Base-by-base conservation (phyloP, 2,113 vertebrate genomes). In the Arothron firmamentum region DNA sequence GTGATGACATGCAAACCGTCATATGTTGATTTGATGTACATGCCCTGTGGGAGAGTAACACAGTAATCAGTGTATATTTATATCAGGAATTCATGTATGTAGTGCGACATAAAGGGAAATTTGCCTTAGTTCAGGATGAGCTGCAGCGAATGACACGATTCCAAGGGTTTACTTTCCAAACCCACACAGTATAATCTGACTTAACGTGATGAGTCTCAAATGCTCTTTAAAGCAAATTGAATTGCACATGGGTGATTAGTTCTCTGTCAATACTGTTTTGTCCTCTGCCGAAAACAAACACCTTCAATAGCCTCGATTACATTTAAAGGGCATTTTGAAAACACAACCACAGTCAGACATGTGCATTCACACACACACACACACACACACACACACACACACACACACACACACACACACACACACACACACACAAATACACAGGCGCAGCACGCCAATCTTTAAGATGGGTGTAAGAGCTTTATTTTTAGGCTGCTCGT, bases 1-100 rank as follows among this genome's bases (percentile, higher is more conserved):
- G 95, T 97, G 81, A 97, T 95, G 62, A 97, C 92, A 43, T 97
- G 95, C 63, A 97, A 81, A 62, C 95, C 95, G 42, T 97, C 95
- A 41, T 97, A 97, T 25, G 95, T 97, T 31, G 95, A 97, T 75
- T 97, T 97, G 88, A 97, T 97, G 73, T 97, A 97, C 94, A 97
- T 96, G 79, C 95, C 95, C 95, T 97, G 70, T 41, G 66, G 43
- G 53, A 23, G 57, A 34, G 67, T 0, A 64, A 12, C 34, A 38
- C 34, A 38, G 11, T 38, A 9, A 10, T 38, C 34, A 38, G 34
- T 10, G 4, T 38, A 38, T 38, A 38, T 38, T 28, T 28, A 28
- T 28, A 28, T 28, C 25, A 28, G 25, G 25, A 28, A 12, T 12
- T 38, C 23, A 54, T 71, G n/a, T 31, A 62, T n/a, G 62, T 10